Conservation (phyloP, 2,113 vertebrate genomes). For the Burhinus bistriatus region DNA sequence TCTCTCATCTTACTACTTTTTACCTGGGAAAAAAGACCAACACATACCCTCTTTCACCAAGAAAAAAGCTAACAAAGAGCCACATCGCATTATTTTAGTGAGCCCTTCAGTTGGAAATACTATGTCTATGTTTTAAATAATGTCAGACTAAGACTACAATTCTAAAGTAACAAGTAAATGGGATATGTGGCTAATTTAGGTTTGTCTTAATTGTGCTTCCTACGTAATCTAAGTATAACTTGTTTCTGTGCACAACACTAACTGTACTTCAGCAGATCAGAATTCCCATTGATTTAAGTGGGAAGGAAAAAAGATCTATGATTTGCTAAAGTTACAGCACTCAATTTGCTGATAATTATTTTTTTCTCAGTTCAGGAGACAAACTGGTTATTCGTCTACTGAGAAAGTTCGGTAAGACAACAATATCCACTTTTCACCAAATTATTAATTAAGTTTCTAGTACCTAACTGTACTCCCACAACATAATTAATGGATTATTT, state of each 20-base stretch:
- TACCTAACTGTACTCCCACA: not conserved
- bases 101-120: not conserved
- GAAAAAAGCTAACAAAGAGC: not conserved
- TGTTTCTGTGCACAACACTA: not conserved
- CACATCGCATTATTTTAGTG: not conserved
- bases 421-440: not conserved
- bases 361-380: not conserved
- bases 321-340: not conserved
- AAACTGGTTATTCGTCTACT: not conserved
- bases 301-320: not conserved
- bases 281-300: not conserved
- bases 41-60: not conserved
- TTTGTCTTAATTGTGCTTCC: not conserved
- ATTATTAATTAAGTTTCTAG: not conserved
- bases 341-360: not conserved
- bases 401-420: not conserved
- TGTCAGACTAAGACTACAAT: not conserved
- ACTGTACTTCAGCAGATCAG: not conserved
- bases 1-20: not conserved
- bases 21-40: not conserved
- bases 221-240: not conserved
- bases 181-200: not conserved
- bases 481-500: not conserved
- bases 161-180: not conserved
- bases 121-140: not conserved